Conservation (phyloP, 2,113 vertebrate species). For the Dasypus novemcinctus region DNA sequence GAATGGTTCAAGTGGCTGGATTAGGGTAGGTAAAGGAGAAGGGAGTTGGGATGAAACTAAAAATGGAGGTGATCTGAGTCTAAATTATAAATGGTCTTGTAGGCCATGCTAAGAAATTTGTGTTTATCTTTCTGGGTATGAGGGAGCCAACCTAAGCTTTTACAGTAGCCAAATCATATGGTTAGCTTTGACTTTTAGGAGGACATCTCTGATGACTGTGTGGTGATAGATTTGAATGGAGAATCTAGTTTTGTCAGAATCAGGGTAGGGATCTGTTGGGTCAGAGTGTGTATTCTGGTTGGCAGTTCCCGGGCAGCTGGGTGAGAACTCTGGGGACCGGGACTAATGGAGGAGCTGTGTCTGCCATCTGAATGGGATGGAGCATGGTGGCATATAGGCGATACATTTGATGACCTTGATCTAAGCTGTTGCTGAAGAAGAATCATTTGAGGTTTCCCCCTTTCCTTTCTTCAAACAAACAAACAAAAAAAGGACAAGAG, state of each 20-base stretch:
- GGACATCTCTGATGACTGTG: background rate
- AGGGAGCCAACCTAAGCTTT: background rate
- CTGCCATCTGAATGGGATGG: background rate
- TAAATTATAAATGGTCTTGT: background rate
- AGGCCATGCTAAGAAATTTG: background rate
- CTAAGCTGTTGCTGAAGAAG: background rate
- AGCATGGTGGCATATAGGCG: background rate
- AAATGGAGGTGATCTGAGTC: background rate
- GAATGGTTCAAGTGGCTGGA: background rate
- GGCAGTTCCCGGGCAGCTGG: background rate
- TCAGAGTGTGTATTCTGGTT: background rate
- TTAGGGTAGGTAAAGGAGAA: background rate
- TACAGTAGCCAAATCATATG: background rate
- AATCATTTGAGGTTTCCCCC: background rate
- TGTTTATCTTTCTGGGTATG: background rate
- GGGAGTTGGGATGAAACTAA: background rate
- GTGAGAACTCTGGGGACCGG: background rate
- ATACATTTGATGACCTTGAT: background rate
- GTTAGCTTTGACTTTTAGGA: background rate
- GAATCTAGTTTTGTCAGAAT: background rate
- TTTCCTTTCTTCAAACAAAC: background rate
- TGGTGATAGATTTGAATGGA: background rate
- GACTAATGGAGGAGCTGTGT: rapidly evolving
- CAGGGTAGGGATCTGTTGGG: background rate
- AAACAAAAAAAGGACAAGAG: background rate